A percentile compares a stretch with the other conserved stretches of the same genome.
These are phyloP conservation scores for Amphibalanus amphitrite DNA, from an alignment of 1,140 invertebrate species.

Conservation along the genomic window DNA sequence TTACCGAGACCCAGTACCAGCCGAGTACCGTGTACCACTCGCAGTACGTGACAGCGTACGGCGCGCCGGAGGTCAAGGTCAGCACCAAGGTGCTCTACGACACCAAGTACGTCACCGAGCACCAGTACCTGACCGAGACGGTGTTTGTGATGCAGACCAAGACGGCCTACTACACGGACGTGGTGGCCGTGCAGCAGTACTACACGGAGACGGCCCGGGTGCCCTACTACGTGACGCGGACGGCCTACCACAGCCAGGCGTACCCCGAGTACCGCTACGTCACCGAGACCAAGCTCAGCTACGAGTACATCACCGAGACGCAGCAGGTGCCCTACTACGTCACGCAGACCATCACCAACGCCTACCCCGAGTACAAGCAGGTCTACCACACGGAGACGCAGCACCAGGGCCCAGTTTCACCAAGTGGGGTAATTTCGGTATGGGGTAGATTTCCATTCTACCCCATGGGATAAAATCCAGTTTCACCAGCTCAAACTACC, in stretches of 20 bases:
- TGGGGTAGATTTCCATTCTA: too few relatives aligned
- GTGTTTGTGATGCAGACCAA: neutral
- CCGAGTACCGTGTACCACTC: slow-evolving; percentile 13
- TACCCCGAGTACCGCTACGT: neutral
- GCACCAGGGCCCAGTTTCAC: too few relatives aligned
- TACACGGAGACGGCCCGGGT: slow-evolving; percentile 15
- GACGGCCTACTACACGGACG: neutral
- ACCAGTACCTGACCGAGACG: neutral
- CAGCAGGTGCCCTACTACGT: slow-evolving; percentile 19
- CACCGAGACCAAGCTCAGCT: slow-evolving; percentile 10
- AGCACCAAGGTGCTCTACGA: neutral
- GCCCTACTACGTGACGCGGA: slow-evolving; percentile 18
- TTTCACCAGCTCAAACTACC: too few relatives aligned
- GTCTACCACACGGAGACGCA: too few relatives aligned
- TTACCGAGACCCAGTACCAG: slow-evolving; percentile 14
- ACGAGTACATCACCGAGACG: slow-evolving; percentile 17
- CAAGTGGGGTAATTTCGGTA: too few relatives aligned
- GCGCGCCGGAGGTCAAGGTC: slow-evolving; percentile 10
- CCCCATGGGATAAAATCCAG: too few relatives aligned
- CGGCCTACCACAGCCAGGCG: neutral
- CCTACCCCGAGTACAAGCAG: too few relatives aligned
- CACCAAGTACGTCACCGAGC: neutral
- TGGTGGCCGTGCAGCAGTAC: neutral
- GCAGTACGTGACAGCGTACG: slow-evolving; percentile 12
- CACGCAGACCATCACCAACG: slow-evolving; percentile 7